Evolutionary conservation across 2,888 invertebrate genomes (phyloP).

Genomic region (Corythucha ciliata): DNA sequence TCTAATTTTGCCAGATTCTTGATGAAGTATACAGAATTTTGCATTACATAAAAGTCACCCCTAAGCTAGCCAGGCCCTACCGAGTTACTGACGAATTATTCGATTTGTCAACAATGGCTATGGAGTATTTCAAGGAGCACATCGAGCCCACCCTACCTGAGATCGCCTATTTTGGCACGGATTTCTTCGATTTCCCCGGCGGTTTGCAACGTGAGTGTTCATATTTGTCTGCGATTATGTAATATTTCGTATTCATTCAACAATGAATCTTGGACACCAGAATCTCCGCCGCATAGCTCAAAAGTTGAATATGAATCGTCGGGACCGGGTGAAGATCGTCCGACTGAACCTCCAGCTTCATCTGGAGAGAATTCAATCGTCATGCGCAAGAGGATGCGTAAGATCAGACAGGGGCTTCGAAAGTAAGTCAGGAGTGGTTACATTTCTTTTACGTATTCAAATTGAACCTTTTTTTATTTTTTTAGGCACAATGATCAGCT

Average conservation of each 20-base stretch:
- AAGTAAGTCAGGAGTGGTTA: conserved; percentile 42
- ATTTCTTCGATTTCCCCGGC: conserved; percentile 64
- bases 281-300: conserved; percentile 34
- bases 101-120: conserved; percentile 92
- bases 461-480: background rate
- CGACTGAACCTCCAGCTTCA: conserved; percentile 43
- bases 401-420: conserved; percentile 84
- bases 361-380: conserved; percentile 76
- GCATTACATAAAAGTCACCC: conserved; percentile 69
- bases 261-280: conserved; percentile 33
- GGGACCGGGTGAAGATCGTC: conserved; percentile 21
- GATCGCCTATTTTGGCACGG: conserved; percentile 76
- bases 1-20: conserved; percentile 55
- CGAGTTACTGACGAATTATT: conserved; percentile 90
- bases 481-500: conserved; percentile 69
- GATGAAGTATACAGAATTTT: conserved; percentile 85
- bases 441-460: background rate
- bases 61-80: conserved; percentile 75
- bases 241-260: conserved; percentile 23
- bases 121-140: conserved; percentile 94
- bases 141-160: conserved; percentile 83
- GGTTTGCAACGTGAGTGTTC: conserved; percentile 21
- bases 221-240: too few species aligned
- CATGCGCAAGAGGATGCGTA: conserved; percentile 71
- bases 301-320: conserved; percentile 31